Conservation (phyloP, 2,113 vertebrate genomes). For the Tetrax tetrax region DNA sequence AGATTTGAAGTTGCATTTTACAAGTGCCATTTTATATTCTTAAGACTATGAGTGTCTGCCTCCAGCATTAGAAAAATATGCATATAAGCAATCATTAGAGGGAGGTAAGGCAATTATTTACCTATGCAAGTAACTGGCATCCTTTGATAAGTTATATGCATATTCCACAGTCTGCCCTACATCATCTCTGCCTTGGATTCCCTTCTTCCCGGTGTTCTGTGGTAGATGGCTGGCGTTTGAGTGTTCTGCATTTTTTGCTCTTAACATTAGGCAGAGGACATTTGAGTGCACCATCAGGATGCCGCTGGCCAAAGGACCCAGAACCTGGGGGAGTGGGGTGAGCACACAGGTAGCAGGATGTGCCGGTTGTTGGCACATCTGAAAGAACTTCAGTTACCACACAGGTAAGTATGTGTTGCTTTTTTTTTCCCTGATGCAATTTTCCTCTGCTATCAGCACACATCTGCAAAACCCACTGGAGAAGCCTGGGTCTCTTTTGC, state of each 20-base stretch:
- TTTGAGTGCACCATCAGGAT: constrained; percentile 58
- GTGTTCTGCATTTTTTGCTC: constrained; percentile 68
- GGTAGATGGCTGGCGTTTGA: constrained; percentile 50
- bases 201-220: not conserved
- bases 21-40: not conserved
- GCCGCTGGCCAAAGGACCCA: constrained; percentile 62
- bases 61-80: not conserved
- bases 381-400: constrained; percentile 34
- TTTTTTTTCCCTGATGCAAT: not conserved
- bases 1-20: not conserved
- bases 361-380: constrained; percentile 52
- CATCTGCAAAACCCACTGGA: not conserved
- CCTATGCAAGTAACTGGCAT: not conserved
- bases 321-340: constrained; percentile 56
- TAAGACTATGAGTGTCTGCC: not conserved
- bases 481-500: not conserved
- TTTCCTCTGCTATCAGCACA: not conserved
- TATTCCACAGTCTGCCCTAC: not conserved
- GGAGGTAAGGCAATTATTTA: not conserved
- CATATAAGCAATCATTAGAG: not conserved
- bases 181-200: not conserved
- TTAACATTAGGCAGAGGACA: constrained; percentile 68
- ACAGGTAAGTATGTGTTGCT: constrained; percentile 25
- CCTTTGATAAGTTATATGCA: not conserved
- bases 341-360: constrained; percentile 61